Base-by-base conservation (phyloP, 2,888 invertebrate species). In the Cantharis lateralis region DNA sequence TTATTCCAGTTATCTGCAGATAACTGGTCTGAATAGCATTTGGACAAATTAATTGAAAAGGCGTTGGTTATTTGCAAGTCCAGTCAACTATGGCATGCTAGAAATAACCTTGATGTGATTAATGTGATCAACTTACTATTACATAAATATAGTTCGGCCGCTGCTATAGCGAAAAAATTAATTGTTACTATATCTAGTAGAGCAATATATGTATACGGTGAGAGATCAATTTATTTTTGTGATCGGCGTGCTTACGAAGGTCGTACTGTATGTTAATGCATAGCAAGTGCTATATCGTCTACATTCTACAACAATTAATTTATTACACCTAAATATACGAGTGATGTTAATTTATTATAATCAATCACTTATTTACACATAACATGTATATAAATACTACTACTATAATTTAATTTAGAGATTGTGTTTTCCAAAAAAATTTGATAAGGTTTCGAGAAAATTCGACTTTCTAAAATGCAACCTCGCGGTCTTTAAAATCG, bases 1-100 rank as follows among this genome's bases (percentile, higher is more conserved):
- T 32, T 32, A 32, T 32, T 32, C 32, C 32, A 32, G 13, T 32
- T 32, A 48, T 48, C 9, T 48, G 48, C n/a, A n/a, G n/a, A 48
- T 48, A 71, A 71, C 71, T 26, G 71, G 66, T 66, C 48, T 66
- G 61, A 61, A 48, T 70, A 32, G 64, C 24, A 66, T 66, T 64
- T 32, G 66, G 48, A 72, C 66, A 72, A 63, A 63, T 87, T 86
- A 85, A 88, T 78, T 84, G 84, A 82, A 88, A 88, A 77, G 86
- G 71, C 76, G 79, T 81, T 80, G 86, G 84, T 72, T 74, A 70
- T 24, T 63, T 70, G 70, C 15, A 68, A 71, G 16, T 32, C 16
- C 61, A 32, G 15, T 74, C 62, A 68, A 15, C 48, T 71, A 71
- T 74, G 62, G 74, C 71, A 74, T 62, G 71, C 68, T 74, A 62